Base-by-base conservation (phyloP, 2,888 invertebrate genomes). In the Volucella bombylans region DNA sequence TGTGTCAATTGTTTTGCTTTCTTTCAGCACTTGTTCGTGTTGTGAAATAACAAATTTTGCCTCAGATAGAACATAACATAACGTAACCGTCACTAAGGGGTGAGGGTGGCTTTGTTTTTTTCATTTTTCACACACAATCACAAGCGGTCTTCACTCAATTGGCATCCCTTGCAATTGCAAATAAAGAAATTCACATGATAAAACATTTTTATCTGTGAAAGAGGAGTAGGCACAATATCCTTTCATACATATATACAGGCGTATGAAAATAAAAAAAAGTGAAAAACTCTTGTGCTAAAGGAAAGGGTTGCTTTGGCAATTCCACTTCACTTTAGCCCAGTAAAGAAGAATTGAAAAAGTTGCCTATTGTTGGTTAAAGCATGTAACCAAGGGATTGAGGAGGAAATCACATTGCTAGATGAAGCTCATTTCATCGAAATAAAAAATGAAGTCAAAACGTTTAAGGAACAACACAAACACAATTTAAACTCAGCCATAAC, bases 1-100 rank as follows among this genome's bases (percentile, higher is more conserved):
- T 57, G 73, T 68, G 78, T 64, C 82, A 82, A 82, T 78, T 82
- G 82, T 78, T 57, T 62, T 62, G 39, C 14, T 52, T 45, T 64
- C 50, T 47, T 61, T 15, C 11, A 8, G 15, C 54, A 49, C 43
- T 52, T 65, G 62, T 41, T 50, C 11, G 41, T 45, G 45, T 62
- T 67, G 50, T 50, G 62, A 65, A 64, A 82, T 47, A 77, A 68
- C 18, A 68, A 47, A 69, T 82, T 79, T 45, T 47, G 6, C 69
- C 57, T 79, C 23, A 39, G 71, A 54, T 69, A 64, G 39, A 43
- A 69, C 43, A 68, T 73, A 52, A 59, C 39, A 45, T 38, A 31
- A 31, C 6, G 31, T 31, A 31, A 31, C 31, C 43, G 38, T 50
- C 61, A 15, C 12, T 11, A 59, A 49, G 68, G 12, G 15, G 43